Evolutionary conservation across 2,888 invertebrate species (phyloP).

Genomic region (Amphipoea lucens): DNA sequence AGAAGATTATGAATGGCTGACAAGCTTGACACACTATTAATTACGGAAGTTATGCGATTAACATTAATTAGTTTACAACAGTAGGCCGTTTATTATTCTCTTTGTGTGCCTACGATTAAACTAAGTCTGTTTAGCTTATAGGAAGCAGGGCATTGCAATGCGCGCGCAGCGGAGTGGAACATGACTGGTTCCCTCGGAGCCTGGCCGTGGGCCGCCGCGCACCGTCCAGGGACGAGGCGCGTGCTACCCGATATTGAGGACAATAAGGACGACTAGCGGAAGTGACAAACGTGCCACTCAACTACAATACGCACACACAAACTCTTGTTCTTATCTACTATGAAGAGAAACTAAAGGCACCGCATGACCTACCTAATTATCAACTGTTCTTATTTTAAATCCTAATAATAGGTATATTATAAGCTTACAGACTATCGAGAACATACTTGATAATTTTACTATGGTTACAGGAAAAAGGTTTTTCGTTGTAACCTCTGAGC

Average conservation of each 20-base stretch:
- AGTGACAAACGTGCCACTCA: conserved; percentile 73
- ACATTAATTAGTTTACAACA: conserved; percentile 50
- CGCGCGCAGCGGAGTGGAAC: conserved; percentile 83
- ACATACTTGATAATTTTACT: neutral
- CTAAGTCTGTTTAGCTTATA: conserved; percentile 63
- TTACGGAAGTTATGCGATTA: conserved; percentile 36
- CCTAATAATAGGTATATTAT: neutral
- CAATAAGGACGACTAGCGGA: conserved; percentile 79
- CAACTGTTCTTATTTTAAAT: conserved; percentile 11
- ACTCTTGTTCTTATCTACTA: conserved; percentile 65
- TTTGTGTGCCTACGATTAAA: conserved; percentile 45
- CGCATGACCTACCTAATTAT: conserved; percentile 47
- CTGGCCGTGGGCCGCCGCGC: conserved; percentile 45
- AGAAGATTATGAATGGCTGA: conserved; percentile 1
- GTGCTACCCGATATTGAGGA: conserved; percentile 79
- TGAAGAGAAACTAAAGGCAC: conserved; percentile 61
- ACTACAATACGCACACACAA: conserved; percentile 69
- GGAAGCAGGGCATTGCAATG: conserved; percentile 81
- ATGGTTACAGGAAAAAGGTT: conserved; percentile 12
- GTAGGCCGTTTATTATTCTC: conserved; percentile 54
- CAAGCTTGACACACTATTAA: conserved; percentile 24
- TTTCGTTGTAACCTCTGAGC: neutral
- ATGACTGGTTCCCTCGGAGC: conserved; percentile 83
- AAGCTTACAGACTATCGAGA: neutral
- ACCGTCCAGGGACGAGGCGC: conserved; percentile 79